phyloP scores from a whole-genome alignment of 2,113 vertebrate genomes.

The Phalacrocorax aristotelis region DNA sequence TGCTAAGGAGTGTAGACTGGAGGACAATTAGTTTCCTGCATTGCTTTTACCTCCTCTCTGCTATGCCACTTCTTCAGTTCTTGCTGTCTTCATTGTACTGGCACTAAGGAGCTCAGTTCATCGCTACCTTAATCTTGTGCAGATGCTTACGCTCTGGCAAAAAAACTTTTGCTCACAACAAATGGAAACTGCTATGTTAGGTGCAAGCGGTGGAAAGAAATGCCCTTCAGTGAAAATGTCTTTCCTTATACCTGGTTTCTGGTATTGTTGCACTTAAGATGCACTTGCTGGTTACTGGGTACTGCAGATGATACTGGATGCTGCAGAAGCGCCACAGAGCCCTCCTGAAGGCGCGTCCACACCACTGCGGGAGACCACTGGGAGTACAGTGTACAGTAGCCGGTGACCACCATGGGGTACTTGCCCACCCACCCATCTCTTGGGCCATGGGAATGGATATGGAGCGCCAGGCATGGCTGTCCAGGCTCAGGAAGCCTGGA shows the following conservation, averaged over 20 bases:
- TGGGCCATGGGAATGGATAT: rapidly evolving
- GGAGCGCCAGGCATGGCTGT: neutral
- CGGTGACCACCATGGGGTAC: rapidly evolving
- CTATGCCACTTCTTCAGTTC: neutral
- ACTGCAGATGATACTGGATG: neutral
- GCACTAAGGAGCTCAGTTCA: neutral
- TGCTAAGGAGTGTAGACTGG: neutral
- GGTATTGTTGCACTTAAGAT: neutral
- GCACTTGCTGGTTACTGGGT: neutral
- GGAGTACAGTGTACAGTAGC: rapidly evolving
- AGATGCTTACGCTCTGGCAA: neutral
- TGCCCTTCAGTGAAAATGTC: neutral
- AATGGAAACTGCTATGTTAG: neutral
- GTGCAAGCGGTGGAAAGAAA: neutral
- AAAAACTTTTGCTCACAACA: rapidly evolving
- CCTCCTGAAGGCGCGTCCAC: neutral
- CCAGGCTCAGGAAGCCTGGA: neutral
- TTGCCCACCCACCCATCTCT: neutral
- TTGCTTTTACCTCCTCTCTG: neutral
- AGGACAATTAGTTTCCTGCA: neutral
- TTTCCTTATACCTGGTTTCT: neutral
- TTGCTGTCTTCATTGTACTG: neutral
- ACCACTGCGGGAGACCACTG: no score
- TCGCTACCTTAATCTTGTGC: neutral
- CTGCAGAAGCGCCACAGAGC: neutral